Base-by-base conservation (phyloP, 1,140 invertebrate genomes). In the Trichonephila inaurata region DNA sequence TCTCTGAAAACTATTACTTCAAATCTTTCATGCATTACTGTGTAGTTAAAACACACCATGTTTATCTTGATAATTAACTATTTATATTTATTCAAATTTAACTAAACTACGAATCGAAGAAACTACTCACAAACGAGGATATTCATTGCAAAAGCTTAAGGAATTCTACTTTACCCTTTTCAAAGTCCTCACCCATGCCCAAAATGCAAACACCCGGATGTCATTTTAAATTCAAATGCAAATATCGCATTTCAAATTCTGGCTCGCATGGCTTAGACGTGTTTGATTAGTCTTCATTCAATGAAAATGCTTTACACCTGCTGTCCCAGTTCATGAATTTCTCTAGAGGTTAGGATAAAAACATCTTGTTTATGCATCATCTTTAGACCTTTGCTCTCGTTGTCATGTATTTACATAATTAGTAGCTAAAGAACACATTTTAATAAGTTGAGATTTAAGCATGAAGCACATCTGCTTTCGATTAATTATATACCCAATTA, bases 171-270 rank as follows among this genome's bases (percentile, higher is more conserved):
- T 85, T 60, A n/a, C 19, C 21, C 19, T 44, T 60, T 14, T n/a
- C n/a, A n/a, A n/a, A n/a, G n/a, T n/a, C n/a, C n/a, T n/a, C n/a
- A n/a, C n/a, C n/a, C 82, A 19, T 60, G 3, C 16, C 82, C 10
- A 60, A n/a, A 82, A 58, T 44, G 5, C 18, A 58, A n/a, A 16
- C 16, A 18, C 18, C 21, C 85, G 44, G 10, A 28, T 87, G 85
- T 24, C 85, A 87, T 21, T 87, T 4, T 8, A 62, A 24, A 87
- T 87, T 87, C 60, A 64, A 64, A 87, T 87, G 85, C 60, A 87
- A 87, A 87, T 87, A 87, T 28, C 44, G 19, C 21, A 60, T 83
- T 60, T 58, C 19, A 24, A 83, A 83, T 83, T 83, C 82, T n/a
- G 44, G 51, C 51, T 83, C n/a, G 19, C 19, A 51, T 21, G 16